A percentile compares a stretch with the other conserved stretches of the same genome.
phyloP scores from a whole-genome alignment of 2,888 invertebrate species.

The Onthophagus sagittarius region DNA sequence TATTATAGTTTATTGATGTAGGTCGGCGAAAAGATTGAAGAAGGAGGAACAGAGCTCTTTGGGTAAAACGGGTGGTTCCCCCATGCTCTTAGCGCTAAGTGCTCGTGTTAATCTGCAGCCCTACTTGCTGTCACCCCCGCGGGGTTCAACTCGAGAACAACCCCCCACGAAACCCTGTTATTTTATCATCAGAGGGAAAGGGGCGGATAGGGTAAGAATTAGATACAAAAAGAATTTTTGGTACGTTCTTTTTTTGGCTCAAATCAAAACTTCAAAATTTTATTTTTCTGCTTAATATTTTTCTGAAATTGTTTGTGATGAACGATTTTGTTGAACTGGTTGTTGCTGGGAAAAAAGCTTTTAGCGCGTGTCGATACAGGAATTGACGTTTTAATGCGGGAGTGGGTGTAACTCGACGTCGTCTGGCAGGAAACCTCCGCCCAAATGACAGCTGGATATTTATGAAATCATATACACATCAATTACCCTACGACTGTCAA shows the following conservation, averaged over 20 bases:
- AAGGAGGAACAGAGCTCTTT: neutral
- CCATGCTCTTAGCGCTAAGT: slow-evolving; percentile 46
- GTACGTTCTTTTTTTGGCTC: too few species aligned
- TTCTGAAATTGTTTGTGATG: neutral
- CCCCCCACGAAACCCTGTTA: slow-evolving; percentile 36
- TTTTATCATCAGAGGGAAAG: slow-evolving; percentile 23
- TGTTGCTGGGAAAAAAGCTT: slow-evolving; percentile 30
- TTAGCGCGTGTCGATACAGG: slow-evolving; percentile 34
- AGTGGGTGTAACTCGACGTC: slow-evolving; percentile 26
- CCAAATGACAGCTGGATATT: slow-evolving; percentile 16
- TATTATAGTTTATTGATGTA: neutral
- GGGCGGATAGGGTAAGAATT: neutral
- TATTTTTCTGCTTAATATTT: too few species aligned
- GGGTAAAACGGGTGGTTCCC: slow-evolving; percentile 30
- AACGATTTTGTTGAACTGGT: neutral
- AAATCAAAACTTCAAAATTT: too few species aligned
- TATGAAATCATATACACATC: slow-evolving; percentile 18
- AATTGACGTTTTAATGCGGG: slow-evolving; percentile 36
- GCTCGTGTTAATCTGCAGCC: slow-evolving; percentile 43
- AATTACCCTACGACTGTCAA: neutral
- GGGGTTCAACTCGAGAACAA: slow-evolving; percentile 32
- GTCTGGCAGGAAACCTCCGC: neutral
- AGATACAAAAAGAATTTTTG: neutral
- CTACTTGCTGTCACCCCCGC: slow-evolving; percentile 21
- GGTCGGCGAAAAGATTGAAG: slow-evolving; percentile 6